phyloP scores from a whole-genome alignment of 2,797 vertebrate genomes.

The Sebastes flavidus region DNA sequence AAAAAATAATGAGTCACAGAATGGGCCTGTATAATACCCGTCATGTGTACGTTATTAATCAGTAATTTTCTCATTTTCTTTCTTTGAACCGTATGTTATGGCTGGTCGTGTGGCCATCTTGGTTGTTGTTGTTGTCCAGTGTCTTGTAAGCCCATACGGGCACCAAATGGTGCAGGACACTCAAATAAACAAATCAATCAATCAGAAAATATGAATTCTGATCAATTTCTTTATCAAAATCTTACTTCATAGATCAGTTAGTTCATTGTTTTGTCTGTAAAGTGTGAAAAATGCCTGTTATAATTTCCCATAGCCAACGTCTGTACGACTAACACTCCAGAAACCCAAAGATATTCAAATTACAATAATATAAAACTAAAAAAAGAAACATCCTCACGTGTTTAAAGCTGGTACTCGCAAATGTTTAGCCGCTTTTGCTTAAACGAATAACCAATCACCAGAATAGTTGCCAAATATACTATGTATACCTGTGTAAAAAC shows the following conservation, averaged over 20 bases:
- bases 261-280: neutral
- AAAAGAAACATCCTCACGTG: neutral
- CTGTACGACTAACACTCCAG: accelerated
- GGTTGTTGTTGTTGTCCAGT: too few relatives aligned
- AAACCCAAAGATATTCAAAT: neutral
- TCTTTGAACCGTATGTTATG: too few relatives aligned
- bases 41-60: neutral
- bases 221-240: neutral
- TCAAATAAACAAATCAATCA: too few relatives aligned
- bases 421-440: neutral
- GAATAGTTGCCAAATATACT: neutral
- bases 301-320: neutral
- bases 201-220: too few relatives aligned
- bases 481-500: neutral
- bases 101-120: too few relatives aligned
- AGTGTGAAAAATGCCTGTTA: neutral
- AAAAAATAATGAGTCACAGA: neutral
- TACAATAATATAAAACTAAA: neutral
- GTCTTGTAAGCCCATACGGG: too few relatives aligned
- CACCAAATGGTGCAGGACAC: too few relatives aligned
- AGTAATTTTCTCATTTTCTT: too few relatives aligned
- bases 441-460: neutral
- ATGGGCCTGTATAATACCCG: neutral
- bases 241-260: neutral
- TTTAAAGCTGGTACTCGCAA: neutral